Conservation (phyloP, 2,888 invertebrate species). For the Eupithecia subumbrata region DNA sequence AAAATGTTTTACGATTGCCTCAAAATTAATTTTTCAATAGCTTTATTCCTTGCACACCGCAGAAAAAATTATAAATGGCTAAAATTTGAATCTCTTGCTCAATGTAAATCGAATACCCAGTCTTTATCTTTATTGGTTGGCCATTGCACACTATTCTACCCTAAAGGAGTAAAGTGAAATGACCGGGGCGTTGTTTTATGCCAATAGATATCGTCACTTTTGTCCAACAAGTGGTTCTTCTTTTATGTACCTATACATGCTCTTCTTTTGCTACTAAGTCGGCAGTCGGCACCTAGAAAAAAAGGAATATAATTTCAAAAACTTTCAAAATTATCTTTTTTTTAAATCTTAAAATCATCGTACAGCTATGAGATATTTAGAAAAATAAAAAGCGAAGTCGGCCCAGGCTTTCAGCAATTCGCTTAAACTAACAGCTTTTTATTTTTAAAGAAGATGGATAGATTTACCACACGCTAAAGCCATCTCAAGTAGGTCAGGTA, state of each 20-base stretch:
- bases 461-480: not conserved
- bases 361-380: not conserved
- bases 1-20: too few relatives aligned
- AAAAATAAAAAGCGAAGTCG: not conserved
- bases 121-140: not conserved
- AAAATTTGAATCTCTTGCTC: not conserved
- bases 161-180: not conserved
- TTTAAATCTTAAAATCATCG: not conserved
- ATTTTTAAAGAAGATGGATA: not conserved
- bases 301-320: not conserved
- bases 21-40: too few relatives aligned
- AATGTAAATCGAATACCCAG: not conserved
- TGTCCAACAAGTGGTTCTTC: constrained; percentile 4
- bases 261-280: not conserved
- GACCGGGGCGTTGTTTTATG: not conserved
- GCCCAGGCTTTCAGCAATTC: not conserved
- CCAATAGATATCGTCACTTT: constrained; percentile 1
- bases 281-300: not conserved
- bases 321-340: not conserved
- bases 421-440: not conserved
- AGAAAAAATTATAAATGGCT: too few relatives aligned
- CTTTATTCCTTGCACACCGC: not conserved
- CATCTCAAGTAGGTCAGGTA: not conserved
- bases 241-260: not conserved
- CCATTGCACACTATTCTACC: not conserved